Evolutionary conservation across 2,797 vertebrate species (phyloP).

Genomic region (Bryconaethiops microstoma): DNA sequence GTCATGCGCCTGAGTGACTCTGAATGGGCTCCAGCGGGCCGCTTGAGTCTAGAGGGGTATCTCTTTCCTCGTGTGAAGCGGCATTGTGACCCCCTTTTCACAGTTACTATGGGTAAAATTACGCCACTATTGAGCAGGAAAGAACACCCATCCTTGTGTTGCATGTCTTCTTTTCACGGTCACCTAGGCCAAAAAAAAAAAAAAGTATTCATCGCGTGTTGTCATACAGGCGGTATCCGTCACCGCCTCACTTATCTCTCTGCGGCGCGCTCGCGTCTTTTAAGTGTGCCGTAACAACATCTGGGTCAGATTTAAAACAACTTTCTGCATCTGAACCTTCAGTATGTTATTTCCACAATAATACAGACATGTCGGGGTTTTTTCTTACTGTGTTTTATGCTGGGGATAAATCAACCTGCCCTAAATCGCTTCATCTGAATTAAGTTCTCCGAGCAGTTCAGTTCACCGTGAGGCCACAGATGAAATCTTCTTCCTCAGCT

Average conservation of each 20-base stretch:
- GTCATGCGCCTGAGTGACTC: constrained; percentile 62
- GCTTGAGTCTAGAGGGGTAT: constrained; percentile 53
- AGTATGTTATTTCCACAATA: neutral
- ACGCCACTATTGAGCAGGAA: constrained; percentile 58
- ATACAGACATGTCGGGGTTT: neutral
- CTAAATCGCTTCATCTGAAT: neutral
- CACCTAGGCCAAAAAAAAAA: constrained; percentile 14
- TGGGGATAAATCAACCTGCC: neutral
- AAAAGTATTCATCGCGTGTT: neutral
- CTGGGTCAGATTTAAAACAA: neutral
- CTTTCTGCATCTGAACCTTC: neutral
- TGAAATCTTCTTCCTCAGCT: neutral
- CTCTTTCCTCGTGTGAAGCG: constrained; percentile 50
- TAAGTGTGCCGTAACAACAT: neutral
- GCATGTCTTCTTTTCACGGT: constrained; percentile 55
- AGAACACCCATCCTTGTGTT: constrained; percentile 55
- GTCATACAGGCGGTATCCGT: neutral
- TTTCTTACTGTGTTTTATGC: neutral
- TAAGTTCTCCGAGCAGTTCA: neutral
- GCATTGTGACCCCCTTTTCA: constrained; percentile 39
- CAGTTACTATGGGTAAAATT: constrained; percentile 50
- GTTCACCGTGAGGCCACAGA: neutral
- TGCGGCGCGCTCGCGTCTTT: neutral
- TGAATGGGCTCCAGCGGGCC: constrained; percentile 55
- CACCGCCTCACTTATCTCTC: neutral